These are phyloP conservation scores for Botrylloides violaceus DNA, from an alignment of 23 tunicate species.

Conservation along the genomic window DNA sequence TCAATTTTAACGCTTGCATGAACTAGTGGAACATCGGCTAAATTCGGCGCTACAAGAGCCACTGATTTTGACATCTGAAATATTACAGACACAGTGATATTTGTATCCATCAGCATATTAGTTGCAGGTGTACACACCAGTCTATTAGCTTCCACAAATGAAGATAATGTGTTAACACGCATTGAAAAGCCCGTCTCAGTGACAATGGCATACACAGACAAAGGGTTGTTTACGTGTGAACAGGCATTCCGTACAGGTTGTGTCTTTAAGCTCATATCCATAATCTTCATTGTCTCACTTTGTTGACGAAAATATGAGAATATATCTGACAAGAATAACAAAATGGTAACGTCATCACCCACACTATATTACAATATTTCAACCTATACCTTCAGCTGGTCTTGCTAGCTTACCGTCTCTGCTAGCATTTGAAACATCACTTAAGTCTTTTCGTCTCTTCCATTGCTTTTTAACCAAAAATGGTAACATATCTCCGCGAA, in stretches of 20 bases:
- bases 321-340: constrained; percentile 24
- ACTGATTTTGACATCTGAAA: constrained; percentile 11
- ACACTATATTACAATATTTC: neutral
- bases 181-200: constrained; percentile 51
- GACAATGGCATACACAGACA: constrained; percentile 41
- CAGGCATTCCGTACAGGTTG: neutral
- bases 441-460: constrained; percentile 3
- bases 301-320: constrained; percentile 34
- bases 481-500: constrained; percentile 74
- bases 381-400: neutral
- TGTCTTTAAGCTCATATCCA: constrained; percentile 37
- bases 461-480: constrained; percentile 70
- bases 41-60: constrained; percentile 9
- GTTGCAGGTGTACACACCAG: constrained; percentile 25
- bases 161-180: constrained; percentile 55
- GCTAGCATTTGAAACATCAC: neutral
- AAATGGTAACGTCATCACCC: neutral
- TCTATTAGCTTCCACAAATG: constrained; percentile 80
- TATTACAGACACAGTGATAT: neutral
- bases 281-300: constrained; percentile 19
- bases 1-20: constrained; percentile 13
- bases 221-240: neutral
- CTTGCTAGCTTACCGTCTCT: neutral
- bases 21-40: constrained; percentile 7
- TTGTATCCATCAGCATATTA: neutral